A percentile compares a stretch with the other conserved stretches of the same genome.
phyloP scores from a whole-genome alignment of 2,888 invertebrate genomes.

The Tryphoninae sp. region DNA sequence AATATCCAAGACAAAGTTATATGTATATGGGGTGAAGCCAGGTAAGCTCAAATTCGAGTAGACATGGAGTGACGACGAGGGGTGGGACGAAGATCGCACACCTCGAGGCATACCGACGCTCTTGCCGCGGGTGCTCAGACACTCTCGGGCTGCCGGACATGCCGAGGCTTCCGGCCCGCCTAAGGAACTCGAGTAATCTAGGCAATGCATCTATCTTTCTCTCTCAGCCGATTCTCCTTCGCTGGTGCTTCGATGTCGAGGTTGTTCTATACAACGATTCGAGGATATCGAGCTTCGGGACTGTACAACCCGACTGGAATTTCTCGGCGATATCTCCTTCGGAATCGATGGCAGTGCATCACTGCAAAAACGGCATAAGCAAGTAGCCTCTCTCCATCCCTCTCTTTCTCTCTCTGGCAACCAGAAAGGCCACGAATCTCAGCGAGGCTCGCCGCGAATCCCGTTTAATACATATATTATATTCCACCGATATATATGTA shows the following conservation, averaged over 20 bases:
- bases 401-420: background rate
- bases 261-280: slow-evolving; percentile 38
- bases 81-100: slow-evolving; percentile 61
- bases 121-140: slow-evolving; percentile 63
- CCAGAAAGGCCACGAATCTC: slow-evolving; percentile 42
- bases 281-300: slow-evolving; percentile 48
- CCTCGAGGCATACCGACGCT: slow-evolving; percentile 75
- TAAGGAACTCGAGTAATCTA: slow-evolving; percentile 74
- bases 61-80: slow-evolving; percentile 52
- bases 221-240: slow-evolving; percentile 48
- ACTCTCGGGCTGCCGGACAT: slow-evolving; percentile 71
- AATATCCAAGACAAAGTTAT: slow-evolving; percentile 26
- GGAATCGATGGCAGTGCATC: slow-evolving; percentile 53
- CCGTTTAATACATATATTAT: slow-evolving; percentile 45
- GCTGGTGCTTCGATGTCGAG: slow-evolving; percentile 1
- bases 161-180: slow-evolving; percentile 70
- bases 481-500: background rate
- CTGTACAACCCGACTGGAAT: slow-evolving; percentile 54
- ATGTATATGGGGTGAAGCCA: slow-evolving; percentile 7
- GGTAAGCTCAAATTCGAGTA: slow-evolving; percentile 37
- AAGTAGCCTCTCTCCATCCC: slow-evolving; percentile 24
- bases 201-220: slow-evolving; percentile 74
- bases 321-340: slow-evolving; percentile 41
- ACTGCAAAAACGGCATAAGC: slow-evolving; percentile 44
- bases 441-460: slow-evolving; percentile 29